Evolutionary conservation across 2,113 vertebrate species (phyloP).

Genomic region (Sitta europaea): DNA sequence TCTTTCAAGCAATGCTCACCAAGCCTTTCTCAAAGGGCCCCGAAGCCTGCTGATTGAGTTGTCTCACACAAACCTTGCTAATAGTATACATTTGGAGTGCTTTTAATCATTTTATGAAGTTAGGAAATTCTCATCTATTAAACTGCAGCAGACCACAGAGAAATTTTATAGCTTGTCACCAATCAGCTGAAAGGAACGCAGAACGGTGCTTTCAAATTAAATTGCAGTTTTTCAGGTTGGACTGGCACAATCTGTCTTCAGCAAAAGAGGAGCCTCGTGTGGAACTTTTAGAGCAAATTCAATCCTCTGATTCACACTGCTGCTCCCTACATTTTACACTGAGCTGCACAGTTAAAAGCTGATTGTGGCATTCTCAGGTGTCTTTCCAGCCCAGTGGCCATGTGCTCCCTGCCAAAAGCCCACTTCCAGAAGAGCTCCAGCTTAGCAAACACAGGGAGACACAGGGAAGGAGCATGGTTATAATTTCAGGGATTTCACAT

Average conservation of each 20-base stretch:
- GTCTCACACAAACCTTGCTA: background rate
- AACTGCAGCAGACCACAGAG: conserved; percentile 34
- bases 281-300: conserved; percentile 5
- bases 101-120: conserved; percentile 52
- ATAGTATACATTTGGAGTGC: background rate
- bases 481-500: background rate
- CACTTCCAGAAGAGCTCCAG: background rate
- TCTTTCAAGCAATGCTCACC: background rate
- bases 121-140: conserved; percentile 25
- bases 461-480: background rate
- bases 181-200: conserved; percentile 12
- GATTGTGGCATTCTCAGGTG: background rate
- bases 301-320: background rate
- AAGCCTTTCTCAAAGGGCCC: background rate
- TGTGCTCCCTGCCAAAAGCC: background rate
- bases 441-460: background rate
- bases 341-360: background rate
- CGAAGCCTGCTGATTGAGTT: background rate
- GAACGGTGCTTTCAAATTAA: conserved; percentile 51
- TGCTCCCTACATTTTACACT: background rate
- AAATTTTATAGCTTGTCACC: conserved; percentile 33
- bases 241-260: conserved; percentile 48
- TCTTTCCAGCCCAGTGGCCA: background rate
- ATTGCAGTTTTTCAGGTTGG: conserved; percentile 49
- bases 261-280: background rate